Evolutionary conservation across 2,113 vertebrate genomes (phyloP).

Genomic region (Aptenodytes patagonicus): DNA sequence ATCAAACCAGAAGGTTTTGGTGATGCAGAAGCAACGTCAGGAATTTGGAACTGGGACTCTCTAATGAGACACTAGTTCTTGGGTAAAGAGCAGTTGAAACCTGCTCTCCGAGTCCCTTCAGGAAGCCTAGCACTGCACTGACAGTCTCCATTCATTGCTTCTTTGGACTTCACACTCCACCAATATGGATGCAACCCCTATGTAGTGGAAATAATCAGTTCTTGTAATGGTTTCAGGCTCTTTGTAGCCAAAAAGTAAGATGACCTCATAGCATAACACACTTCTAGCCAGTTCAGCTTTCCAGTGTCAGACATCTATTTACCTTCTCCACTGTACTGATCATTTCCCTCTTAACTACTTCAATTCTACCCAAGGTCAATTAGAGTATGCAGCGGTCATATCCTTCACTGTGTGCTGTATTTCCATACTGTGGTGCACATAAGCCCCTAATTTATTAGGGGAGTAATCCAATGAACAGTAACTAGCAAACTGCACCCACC

Average conservation of each 20-base stretch:
- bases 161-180: not conserved
- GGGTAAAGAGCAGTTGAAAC: not conserved
- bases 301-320: not conserved
- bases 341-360: not conserved
- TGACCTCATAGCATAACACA: not conserved
- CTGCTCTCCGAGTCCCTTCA: not conserved
- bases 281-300: not conserved
- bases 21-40: not conserved
- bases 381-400: not conserved
- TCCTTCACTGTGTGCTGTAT: not conserved
- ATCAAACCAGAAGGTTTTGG: not conserved
- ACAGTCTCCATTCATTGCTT: not conserved
- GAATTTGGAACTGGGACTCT: not conserved
- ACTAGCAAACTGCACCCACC: not conserved
- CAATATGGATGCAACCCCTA: not conserved
- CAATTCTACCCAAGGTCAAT: not conserved
- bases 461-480: rapidly evolving
- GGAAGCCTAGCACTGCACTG: not conserved
- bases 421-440: not conserved
- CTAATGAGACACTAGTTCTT: not conserved
- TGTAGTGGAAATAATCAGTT: not conserved
- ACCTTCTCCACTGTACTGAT: not conserved
- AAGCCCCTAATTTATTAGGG: not conserved
- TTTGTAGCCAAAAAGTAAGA: not conserved
- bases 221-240: not conserved